Conservation (phyloP, 1,140 invertebrate genomes). For the Drosophila mauritiana region DNA sequence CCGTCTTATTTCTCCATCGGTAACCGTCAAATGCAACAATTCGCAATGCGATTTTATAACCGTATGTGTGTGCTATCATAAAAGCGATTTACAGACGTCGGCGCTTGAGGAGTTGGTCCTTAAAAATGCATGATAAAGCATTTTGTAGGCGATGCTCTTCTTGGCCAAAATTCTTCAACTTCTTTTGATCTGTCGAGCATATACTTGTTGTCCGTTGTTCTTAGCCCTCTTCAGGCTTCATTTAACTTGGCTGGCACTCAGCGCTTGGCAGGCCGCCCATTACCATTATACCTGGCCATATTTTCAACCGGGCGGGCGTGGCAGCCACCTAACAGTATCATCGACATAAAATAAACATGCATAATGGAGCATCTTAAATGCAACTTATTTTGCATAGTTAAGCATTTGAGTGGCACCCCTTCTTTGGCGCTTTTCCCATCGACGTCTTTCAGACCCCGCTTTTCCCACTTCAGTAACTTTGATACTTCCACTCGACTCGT, state of each 20-base stretch:
- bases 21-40: conserved; percentile 85
- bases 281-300: conserved; percentile 30
- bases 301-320: conserved; percentile 14
- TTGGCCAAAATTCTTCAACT: conserved; percentile 2
- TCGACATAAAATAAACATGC: conserved; percentile 64
- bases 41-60: conserved; percentile 59
- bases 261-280: conserved; percentile 41
- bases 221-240: conserved; percentile 42
- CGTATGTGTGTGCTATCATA: conserved; percentile 43
- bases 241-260: conserved; percentile 52
- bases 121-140: conserved; percentile 15
- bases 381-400: conserved; percentile 83
- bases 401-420: conserved; percentile 77
- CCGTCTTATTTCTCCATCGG: conserved; percentile 4
- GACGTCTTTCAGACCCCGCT: neutral
- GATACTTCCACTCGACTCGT: conserved; percentile 79
- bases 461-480: conserved; percentile 78
- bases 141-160: neutral
- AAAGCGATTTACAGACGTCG: conserved; percentile 58
- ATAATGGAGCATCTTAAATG: conserved; percentile 1
- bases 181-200: conserved; percentile 57
- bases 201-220: conserved; percentile 22
- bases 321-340: conserved; percentile 56
- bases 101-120: conserved; percentile 11
- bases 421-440: conserved; percentile 4